phyloP scores from a whole-genome alignment of 2,113 vertebrate species.

The Fregata magnificens region DNA sequence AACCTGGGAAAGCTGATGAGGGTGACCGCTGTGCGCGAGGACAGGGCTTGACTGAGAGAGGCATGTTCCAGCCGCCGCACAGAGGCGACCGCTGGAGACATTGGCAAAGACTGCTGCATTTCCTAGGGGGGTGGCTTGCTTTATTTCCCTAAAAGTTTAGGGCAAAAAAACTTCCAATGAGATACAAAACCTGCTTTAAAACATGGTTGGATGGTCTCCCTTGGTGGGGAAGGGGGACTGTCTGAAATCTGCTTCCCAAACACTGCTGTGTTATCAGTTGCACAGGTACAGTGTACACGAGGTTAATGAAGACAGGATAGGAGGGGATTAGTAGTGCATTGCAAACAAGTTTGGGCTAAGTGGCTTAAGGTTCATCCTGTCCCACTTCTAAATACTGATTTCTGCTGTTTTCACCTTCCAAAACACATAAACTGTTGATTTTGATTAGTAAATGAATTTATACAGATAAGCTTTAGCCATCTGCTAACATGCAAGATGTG shows the following conservation, averaged over 20 bases:
- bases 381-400: conserved; percentile 26
- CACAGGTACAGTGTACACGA: neutral
- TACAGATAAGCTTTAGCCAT: conserved; percentile 30
- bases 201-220: neutral
- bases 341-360: conserved; percentile 51
- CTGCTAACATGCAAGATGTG: neutral
- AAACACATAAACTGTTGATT: conserved; percentile 29
- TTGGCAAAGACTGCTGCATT: neutral
- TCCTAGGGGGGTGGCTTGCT: neutral
- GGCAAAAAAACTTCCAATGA: neutral
- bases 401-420: conserved; percentile 29
- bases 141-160: neutral
- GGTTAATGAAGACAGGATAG: conserved; percentile 6
- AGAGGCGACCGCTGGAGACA: neutral
- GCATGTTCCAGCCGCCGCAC: fast-evolving
- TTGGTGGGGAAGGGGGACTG: fast-evolving
- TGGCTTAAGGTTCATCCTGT: conserved; percentile 46
- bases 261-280: neutral
- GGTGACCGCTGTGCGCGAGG: fast-evolving
- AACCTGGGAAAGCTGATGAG: neutral
- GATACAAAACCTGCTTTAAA: neutral
- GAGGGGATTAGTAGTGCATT: conserved; percentile 29
- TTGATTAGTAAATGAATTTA: conserved; percentile 33
- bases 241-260: conserved; percentile 38
- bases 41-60: neutral